Evolutionary conservation across 2,113 vertebrate genomes (phyloP), one percentile per base, ranked within the genome.

Genomic region (Odocoileus hemionus): DNA sequence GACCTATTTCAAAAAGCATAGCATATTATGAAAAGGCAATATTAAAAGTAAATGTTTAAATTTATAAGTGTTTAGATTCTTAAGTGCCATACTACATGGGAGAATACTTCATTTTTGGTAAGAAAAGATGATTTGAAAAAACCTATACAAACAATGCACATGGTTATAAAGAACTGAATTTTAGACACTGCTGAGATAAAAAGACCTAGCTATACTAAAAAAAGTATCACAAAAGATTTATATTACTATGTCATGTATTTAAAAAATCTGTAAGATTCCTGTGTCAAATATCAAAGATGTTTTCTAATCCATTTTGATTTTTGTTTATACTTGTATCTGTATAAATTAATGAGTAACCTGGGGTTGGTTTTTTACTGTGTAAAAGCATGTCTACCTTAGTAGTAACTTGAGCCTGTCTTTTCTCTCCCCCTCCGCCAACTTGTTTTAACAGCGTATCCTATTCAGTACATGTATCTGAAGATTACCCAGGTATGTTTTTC

Each of bases 391-490:
- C 4, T 91, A 28, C 15, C 25, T 70, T 45, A 33, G 13, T 12
- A 93, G 7, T 96, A 95, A 97, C 78, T 13, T 58, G 28, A 95
- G 8, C 47, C 39, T 82, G 70, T 80, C 25, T 93, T 67, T 57
- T 93, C 58, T 92, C 57, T 55, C n/a, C 92, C 47, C 86, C 79
- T 50, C 47, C 70, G 50, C 67, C 86, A 50, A 50, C 47, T 74
- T 92, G 36, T 98, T 97, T 98, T 98, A 97, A 86, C 99, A 99
- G 99, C 98, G 98, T 99, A 23, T 99, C 99, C 95, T 99, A 99
- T 98, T 99, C 99, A 89, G 99, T 99, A 36, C 99, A 99, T 30
- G 99, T 99, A 96, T 99, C 99, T 95, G 99, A 99, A 98, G 99
- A 99, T 98, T 99, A 99, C 95, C 99, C 99, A 99, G 99, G 99